A percentile compares a stretch with the other conserved stretches of the same genome.
Evolutionary conservation across 2,113 vertebrate species (phyloP).

Genomic region (Cathartes aura): DNA sequence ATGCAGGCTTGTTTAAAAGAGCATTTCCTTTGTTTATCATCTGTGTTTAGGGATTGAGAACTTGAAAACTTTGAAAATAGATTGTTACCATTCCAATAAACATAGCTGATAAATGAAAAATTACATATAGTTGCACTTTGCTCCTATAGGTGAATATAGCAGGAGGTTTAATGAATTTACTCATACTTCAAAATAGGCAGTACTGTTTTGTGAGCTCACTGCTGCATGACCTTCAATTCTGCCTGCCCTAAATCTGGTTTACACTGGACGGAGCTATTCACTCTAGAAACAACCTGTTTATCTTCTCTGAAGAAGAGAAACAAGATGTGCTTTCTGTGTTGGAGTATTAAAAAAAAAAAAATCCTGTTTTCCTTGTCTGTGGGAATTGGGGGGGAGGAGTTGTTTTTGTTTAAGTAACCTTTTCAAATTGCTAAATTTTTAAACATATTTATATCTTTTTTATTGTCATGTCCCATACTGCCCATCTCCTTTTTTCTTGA

Average conservation of each 20-base stretch:
- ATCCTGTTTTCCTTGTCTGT: background rate
- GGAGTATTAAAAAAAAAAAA: background rate
- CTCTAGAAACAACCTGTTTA: background rate
- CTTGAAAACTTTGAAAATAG: background rate
- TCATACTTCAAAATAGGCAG: background rate
- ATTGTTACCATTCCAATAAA: conserved; percentile 19
- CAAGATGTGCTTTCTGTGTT: background rate
- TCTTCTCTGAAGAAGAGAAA: background rate
- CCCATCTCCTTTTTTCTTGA: background rate
- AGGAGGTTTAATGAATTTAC: background rate
- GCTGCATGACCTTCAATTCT: background rate
- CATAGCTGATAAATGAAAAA: background rate
- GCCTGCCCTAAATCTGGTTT: background rate
- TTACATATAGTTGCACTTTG: background rate
- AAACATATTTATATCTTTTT: background rate
- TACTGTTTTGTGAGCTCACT: background rate
- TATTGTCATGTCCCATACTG: background rate
- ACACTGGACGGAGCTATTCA: background rate
- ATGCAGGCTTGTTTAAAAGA: background rate
- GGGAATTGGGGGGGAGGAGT: background rate
- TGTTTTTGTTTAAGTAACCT: background rate
- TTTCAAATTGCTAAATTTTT: background rate
- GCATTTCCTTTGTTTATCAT: background rate
- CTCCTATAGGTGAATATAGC: background rate
- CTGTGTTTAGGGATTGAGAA: background rate